Evolutionary conservation across 2,888 invertebrate species (phyloP).

Genomic region (Carcina quercana): DNA sequence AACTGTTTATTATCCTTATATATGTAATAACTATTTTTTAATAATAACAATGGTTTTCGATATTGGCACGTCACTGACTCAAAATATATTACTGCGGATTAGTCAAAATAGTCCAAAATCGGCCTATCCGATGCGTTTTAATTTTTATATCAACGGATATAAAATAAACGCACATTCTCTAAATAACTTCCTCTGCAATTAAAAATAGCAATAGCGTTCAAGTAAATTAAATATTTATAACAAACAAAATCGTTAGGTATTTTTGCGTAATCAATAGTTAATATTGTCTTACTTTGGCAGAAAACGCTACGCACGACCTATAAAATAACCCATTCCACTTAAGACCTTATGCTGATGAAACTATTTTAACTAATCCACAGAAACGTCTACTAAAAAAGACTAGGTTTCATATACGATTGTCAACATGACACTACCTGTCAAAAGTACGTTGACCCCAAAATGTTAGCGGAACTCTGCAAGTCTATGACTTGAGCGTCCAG

Average conservation of each 20-base stretch:
- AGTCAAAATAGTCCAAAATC: constrained; percentile 18
- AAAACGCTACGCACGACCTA: too few species aligned
- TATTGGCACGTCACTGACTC: constrained; percentile 66
- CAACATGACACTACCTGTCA: constrained; percentile 27
- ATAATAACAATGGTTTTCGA: constrained; percentile 51
- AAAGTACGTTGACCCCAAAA: constrained; percentile 29
- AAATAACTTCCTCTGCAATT: too few species aligned
- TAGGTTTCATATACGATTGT: constrained; percentile 15
- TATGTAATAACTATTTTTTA: constrained; percentile 61
- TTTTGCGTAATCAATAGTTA: too few species aligned
- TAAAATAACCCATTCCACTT: too few species aligned
- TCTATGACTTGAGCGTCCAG: too few species aligned
- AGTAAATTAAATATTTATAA: too few species aligned
- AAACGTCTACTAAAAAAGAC: constrained; percentile 19
- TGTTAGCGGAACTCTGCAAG: too few species aligned
- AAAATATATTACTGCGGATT: constrained; percentile 33
- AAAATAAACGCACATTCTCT: constrained; percentile 45
- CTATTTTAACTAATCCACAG: constrained; percentile 25
- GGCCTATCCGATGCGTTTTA: constrained; percentile 37
- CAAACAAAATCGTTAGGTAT: too few species aligned
- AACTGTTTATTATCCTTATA: constrained; percentile 41
- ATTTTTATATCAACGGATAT: constrained; percentile 58
- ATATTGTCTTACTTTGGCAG: too few species aligned
- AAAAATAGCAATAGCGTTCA: too few species aligned
- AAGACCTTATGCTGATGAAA: too few species aligned